phyloP scores from a whole-genome alignment of 1,140 invertebrate genomes.

The Nasonia vitripennis region DNA sequence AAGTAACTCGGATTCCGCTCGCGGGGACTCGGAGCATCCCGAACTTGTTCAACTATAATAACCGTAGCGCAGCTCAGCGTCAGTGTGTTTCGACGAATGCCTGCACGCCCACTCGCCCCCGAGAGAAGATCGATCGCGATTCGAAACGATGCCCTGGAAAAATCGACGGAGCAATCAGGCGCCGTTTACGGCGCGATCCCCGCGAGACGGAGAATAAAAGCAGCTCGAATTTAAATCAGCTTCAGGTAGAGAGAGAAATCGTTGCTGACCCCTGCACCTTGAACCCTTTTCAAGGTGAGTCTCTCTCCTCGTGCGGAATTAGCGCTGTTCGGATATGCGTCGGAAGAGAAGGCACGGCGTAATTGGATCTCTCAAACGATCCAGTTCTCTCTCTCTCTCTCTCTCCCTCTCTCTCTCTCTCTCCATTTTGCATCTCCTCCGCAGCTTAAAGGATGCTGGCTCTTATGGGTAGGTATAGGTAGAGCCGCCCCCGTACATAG shows the following conservation, averaged over 20 bases:
- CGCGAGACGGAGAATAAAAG: background rate
- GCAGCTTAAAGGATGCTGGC: slow-evolving; percentile 26
- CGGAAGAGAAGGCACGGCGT: slow-evolving; percentile 38
- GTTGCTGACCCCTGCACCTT: slow-evolving; percentile 55
- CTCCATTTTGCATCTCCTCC: slow-evolving; percentile 36
- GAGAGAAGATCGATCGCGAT: background rate
- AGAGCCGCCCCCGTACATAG: background rate
- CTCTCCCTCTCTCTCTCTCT: slow-evolving; percentile 36
- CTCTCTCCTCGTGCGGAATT: slow-evolving; percentile 32
- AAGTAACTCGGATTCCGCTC: slow-evolving; percentile 18
- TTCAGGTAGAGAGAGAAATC: background rate
- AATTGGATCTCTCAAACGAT: slow-evolving; percentile 59
- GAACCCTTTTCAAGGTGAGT: slow-evolving; percentile 53
- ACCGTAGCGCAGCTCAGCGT: background rate
- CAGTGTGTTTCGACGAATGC: too few relatives aligned
- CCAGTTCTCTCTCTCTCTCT: slow-evolving; percentile 28
- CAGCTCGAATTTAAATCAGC: background rate
- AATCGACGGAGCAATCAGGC: background rate
- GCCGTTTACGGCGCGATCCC: background rate
- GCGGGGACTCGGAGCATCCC: background rate
- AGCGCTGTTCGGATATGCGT: slow-evolving; percentile 38
- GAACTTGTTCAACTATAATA: slow-evolving; percentile 1
- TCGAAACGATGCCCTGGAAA: background rate
- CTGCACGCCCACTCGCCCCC: background rate
- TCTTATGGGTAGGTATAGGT: slow-evolving; percentile 5